Evolutionary conservation across 2,797 vertebrate species (phyloP).

Genomic region (Gymnothorax javanicus): DNA sequence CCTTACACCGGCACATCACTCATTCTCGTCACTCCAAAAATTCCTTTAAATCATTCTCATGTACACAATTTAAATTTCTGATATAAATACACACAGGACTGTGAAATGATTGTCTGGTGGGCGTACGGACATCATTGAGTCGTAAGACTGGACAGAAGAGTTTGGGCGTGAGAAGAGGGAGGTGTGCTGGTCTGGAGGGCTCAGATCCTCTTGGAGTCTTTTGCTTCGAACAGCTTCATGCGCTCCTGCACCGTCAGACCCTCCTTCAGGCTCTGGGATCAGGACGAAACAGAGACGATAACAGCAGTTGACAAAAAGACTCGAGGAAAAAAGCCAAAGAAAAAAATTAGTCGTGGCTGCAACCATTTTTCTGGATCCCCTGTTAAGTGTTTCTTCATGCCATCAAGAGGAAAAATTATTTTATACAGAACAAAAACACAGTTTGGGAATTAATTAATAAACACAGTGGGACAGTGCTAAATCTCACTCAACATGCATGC

Average conservation of each 20-base stretch:
- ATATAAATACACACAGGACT: neutral
- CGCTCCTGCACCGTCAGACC: constrained; percentile 96
- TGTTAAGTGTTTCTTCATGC: neutral
- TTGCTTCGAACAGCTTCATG: constrained; percentile 97
- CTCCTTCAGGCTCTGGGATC: constrained; percentile 93
- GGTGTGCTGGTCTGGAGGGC: constrained; percentile 24
- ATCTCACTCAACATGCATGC: neutral
- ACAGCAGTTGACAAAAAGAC: neutral
- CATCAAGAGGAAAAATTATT: neutral
- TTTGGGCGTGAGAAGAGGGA: constrained; percentile 21
- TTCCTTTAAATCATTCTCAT: constrained; percentile 12
- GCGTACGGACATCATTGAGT: neutral
- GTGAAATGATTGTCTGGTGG: neutral
- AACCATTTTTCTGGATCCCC: neutral
- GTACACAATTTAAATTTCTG: constrained; percentile 9
- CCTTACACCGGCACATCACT: constrained; percentile 2
- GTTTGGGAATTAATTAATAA: constrained; percentile 2
- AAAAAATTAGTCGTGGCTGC: neutral
- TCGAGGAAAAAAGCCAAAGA: neutral
- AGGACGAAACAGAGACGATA: constrained; percentile 42
- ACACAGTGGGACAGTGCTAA: neutral
- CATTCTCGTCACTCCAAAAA: constrained; percentile 15
- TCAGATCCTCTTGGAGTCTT: constrained; percentile 92
- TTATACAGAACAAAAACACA: constrained; percentile 42
- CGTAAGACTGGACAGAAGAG: constrained; percentile 6